Percentiles rank a stretch among this genome's conserved stretches.
Evolutionary conservation across 1,140 invertebrate genomes (phyloP).

Genomic region (Meloidogyne floridensis): DNA sequence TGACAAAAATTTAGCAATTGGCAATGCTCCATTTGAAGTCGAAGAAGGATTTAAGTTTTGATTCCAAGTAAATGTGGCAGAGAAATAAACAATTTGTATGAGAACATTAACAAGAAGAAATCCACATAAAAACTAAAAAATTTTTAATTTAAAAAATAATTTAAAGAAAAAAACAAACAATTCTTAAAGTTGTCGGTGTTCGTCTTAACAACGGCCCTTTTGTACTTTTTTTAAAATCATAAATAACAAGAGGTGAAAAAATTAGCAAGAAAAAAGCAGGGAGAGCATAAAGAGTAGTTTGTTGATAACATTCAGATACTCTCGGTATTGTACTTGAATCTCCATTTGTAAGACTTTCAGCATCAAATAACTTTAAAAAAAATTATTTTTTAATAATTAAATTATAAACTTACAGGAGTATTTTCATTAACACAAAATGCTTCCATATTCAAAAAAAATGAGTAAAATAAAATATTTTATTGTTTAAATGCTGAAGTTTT

Average conservation of each 20-base stretch:
- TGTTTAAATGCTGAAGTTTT: neutral
- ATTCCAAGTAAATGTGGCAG: constrained; percentile 39
- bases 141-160: constrained; percentile 18
- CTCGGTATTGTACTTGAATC: constrained; percentile 41
- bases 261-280: constrained; percentile 57
- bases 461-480: neutral
- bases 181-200: constrained; percentile 39
- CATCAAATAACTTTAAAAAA: constrained; percentile 11
- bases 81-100: constrained; percentile 46
- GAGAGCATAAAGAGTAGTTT: constrained; percentile 61
- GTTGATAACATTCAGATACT: constrained; percentile 59
- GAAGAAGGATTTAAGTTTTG: constrained; percentile 7
- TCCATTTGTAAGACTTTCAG: neutral
- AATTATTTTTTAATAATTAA: neutral
- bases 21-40: constrained; percentile 15
- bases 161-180: constrained; percentile 16
- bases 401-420: neutral
- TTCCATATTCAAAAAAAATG: constrained; percentile 4
- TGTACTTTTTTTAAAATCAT: constrained; percentile 47
- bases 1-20: neutral
- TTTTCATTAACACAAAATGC: constrained; percentile 14
- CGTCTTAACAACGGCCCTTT: constrained; percentile 51
- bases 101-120: constrained; percentile 55
- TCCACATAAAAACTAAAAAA: constrained; percentile 36
- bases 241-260: constrained; percentile 55